Percentiles rank a stretch among this genome's conserved stretches.
Conservation (phyloP, 2,888 invertebrate genomes). For the Standfussiana lucernea region DNA sequence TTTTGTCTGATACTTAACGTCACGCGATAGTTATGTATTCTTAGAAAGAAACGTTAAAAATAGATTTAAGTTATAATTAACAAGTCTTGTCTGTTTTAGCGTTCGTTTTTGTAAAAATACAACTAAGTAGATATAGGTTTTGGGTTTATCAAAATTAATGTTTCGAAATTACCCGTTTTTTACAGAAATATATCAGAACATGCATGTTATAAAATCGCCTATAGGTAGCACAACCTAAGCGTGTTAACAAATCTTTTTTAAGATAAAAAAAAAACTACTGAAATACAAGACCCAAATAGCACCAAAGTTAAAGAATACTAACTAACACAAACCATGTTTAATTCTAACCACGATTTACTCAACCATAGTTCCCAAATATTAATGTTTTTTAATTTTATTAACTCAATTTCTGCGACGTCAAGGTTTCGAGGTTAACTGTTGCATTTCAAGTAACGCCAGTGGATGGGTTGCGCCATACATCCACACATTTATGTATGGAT, state of each 20-base stretch:
- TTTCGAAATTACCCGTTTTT: neutral
- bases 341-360: constrained; percentile 27
- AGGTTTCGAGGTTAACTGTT: constrained; percentile 39
- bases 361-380: constrained; percentile 10
- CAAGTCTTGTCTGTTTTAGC: neutral
- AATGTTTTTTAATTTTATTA: constrained; percentile 17
- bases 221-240: neutral
- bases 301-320: neutral
- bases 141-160: neutral
- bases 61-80: constrained; percentile 8
- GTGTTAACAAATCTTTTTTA: neutral
- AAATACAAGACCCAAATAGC: neutral
- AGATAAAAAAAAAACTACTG: neutral
- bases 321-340: neutral
- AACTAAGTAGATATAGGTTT: neutral
- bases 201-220: neutral
- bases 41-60: constrained; percentile 12
- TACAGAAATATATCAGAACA: neutral
- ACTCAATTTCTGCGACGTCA: constrained; percentile 30
- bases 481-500: constrained; percentile 24
- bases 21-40: constrained; percentile 39
- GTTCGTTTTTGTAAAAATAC: neutral
- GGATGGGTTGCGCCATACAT: constrained; percentile 47
- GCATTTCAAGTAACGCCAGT: constrained; percentile 41
- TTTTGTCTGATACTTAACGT: constrained; percentile 36